Base-by-base conservation (phyloP, 2,113 vertebrate species). In the Hydrochoerus hydrochaeris region DNA sequence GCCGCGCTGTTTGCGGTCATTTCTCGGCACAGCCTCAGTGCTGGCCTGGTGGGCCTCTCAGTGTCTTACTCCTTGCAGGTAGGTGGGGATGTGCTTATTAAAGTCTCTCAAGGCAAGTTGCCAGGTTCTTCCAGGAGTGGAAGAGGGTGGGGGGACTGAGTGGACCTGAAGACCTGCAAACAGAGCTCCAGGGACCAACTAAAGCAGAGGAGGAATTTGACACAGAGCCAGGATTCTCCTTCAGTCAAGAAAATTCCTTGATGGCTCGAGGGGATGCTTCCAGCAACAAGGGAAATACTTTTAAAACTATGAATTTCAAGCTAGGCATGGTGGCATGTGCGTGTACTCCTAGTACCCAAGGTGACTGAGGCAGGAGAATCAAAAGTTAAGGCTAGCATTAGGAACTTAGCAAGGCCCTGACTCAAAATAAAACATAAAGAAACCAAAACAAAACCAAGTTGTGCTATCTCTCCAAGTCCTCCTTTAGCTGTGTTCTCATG, bases 31-130 rank as follows among this genome's bases (percentile, higher is more conserved):
- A 99, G 93, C 14, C 99, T 99, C 62, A 99, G 99, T 0, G 98
- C 99, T 0, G 99, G 99, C 26, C 95, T 99, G 73, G 99, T 99
- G 97, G 99, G 99, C 1, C 99, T 99, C 90, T 99, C 99, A 0
- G 99, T 99, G 90, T 99, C 99, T 6, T 99, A 99, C 44, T 99
- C 99, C 0, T 97, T 99, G 35, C 99, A 99, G 99, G 99, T 99
- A 97, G 97, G 92, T 26, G 7, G 8, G 22, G 71, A 0, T 0
- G 0, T 11, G 2, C 65, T 22, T 16, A 1, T 1, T 5, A 3
- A 19, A 2, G 38, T 52, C 65, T 91, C 62, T 60, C 9, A 4
- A 4, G 20, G 32, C 16, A 26, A 35, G 20, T 4, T 57, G 22
- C 46, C 8, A 22, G 20, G 5, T 19, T 44, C 5, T 7, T 9